Conservation (phyloP, 64 coral and sea anemone genomes). For the Astreopora myriophthalma region DNA sequence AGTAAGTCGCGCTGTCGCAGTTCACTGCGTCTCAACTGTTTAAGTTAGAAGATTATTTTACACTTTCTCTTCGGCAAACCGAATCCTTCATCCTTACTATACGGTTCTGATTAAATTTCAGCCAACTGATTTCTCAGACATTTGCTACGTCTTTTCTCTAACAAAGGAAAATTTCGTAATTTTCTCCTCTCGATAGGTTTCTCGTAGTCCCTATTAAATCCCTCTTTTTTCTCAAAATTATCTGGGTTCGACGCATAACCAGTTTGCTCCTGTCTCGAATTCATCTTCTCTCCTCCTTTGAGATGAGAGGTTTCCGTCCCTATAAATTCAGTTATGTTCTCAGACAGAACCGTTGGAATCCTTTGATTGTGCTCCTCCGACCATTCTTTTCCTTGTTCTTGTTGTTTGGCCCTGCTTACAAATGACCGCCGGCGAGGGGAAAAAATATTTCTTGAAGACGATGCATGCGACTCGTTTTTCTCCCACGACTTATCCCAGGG, state of each 20-base stretch:
- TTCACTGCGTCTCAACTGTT: no score
- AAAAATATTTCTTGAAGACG: constrained; percentile 6
- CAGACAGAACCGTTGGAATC: neutral
- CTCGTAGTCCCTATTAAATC: neutral
- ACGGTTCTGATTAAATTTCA: no score
- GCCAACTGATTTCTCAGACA: neutral
- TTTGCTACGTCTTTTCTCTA: neutral
- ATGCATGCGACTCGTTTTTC: neutral
- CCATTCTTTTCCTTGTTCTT: neutral
- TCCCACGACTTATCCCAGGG: neutral
- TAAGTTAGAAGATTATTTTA: no score
- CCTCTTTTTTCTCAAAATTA: neutral
- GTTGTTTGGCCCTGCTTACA: neutral
- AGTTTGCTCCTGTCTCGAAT: neutral
- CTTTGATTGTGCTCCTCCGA: neutral
- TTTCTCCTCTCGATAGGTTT: neutral
- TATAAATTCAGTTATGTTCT: neutral
- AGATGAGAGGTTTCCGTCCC: neutral
- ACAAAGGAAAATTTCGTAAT: neutral
- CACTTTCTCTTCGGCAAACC: no score
- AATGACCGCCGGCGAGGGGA: neutral
- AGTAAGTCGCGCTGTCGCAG: no score
- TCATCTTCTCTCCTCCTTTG: neutral
- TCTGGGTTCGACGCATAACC: neutral
- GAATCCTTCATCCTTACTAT: no score